A percentile compares a stretch with the other conserved stretches of the same genome.
phyloP scores from a whole-genome alignment of 2,888 invertebrate genomes.

The Nesidiocoris tenuis region DNA sequence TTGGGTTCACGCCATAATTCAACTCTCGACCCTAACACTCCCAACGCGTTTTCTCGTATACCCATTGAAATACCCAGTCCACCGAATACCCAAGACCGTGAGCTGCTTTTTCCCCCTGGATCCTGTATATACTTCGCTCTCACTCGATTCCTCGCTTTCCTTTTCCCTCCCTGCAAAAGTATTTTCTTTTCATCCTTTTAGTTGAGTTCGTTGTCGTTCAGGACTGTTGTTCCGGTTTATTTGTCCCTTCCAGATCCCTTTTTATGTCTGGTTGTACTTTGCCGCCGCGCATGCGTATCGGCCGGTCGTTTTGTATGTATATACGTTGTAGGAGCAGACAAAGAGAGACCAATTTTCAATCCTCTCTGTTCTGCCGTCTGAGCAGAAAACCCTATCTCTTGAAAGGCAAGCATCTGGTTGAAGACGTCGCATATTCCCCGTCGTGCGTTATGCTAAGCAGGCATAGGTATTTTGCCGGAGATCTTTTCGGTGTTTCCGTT shows the following conservation, averaged over 20 bases:
- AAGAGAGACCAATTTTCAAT: background rate
- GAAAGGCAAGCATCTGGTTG: background rate
- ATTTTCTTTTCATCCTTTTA: background rate
- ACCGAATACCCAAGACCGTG: too few relatives aligned
- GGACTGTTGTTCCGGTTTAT: background rate
- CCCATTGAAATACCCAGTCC: background rate
- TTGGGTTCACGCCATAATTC: background rate
- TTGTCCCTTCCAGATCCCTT: background rate
- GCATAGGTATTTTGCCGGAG: background rate
- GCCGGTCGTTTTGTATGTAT: background rate
- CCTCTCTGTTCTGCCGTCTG: too few relatives aligned
- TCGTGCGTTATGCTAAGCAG: background rate
- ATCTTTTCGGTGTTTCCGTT: background rate
- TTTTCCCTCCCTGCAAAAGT: background rate
- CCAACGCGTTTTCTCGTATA: background rate
- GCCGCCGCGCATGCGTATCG: background rate
- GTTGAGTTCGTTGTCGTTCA: background rate
- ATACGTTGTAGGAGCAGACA: too few relatives aligned
- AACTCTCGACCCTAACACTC: too few relatives aligned
- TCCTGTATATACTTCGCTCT: too few relatives aligned
- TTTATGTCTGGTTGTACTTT: background rate
- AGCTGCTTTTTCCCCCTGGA: too few relatives aligned
- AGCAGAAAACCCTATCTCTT: background rate
- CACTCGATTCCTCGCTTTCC: background rate
- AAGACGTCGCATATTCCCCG: background rate